These are phyloP conservation scores for Andrena cerasifolii DNA, from an alignment of 1,140 invertebrate genomes.

Conservation along the genomic window DNA sequence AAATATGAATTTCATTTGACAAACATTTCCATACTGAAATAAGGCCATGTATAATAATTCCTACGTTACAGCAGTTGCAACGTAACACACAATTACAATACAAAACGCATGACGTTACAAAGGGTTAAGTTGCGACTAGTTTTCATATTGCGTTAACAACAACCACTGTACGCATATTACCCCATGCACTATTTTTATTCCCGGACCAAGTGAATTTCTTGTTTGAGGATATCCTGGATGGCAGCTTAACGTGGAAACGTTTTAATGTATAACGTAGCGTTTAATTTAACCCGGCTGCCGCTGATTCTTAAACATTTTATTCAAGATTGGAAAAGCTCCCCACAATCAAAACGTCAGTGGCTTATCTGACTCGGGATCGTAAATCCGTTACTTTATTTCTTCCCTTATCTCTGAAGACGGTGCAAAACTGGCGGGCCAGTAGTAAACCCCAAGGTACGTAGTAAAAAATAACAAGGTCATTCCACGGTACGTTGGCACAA, in stretches of 20 bases:
- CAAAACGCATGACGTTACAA: too few relatives aligned
- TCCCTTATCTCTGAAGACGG: slow-evolving; percentile 50
- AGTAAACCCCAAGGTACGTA: slow-evolving; percentile 51
- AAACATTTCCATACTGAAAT: too few relatives aligned
- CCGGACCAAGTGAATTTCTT: too few relatives aligned
- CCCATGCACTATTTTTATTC: too few relatives aligned
- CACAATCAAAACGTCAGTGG: neutral
- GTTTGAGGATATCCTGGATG: too few relatives aligned
- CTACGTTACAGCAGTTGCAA: too few relatives aligned
- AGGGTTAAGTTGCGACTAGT: too few relatives aligned
- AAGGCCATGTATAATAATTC: too few relatives aligned
- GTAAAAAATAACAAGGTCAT: slow-evolving; percentile 78
- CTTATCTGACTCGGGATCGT: slow-evolving; percentile 39
- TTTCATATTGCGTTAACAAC: too few relatives aligned
- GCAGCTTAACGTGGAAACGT: neutral
- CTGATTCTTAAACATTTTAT: neutral
- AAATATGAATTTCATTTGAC: too few relatives aligned
- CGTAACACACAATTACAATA: too few relatives aligned
- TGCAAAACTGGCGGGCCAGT: slow-evolving; percentile 54
- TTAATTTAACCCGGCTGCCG: neutral
- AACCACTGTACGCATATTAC: too few relatives aligned
- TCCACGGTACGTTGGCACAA: slow-evolving; percentile 29
- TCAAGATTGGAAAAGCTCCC: neutral
- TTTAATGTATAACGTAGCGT: neutral
- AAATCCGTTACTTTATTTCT: slow-evolving; percentile 48